A percentile compares a stretch with the other conserved stretches of the same genome.
Conservation (phyloP, 2,113 vertebrate species). For the Zootoca vivipara region DNA sequence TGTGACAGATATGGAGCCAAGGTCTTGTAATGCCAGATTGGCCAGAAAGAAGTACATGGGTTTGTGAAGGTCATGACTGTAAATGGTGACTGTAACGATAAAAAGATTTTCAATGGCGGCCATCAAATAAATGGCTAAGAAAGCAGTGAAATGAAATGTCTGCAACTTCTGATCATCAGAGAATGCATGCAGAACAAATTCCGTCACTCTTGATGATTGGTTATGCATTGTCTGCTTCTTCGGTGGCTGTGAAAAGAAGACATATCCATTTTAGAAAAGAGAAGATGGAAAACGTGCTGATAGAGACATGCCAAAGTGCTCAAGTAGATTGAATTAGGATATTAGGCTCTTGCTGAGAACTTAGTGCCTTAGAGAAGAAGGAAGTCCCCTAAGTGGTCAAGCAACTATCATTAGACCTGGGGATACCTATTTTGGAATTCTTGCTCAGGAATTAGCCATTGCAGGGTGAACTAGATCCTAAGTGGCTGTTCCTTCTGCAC, state of each 20-base stretch:
- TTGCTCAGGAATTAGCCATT: no score
- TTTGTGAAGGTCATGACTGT: neutral
- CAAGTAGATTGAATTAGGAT: no score
- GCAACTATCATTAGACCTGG: no score
- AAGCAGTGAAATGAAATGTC: neutral
- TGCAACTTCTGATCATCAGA: neutral
- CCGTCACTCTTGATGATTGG: neutral
- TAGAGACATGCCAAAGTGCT: no score
- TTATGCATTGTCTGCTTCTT: neutral
- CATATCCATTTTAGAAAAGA: neutral
- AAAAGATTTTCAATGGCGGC: neutral
- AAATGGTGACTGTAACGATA: neutral
- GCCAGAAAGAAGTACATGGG: neutral
- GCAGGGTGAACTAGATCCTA: no score
- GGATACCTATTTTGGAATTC: no score
- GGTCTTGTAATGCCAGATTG: neutral
- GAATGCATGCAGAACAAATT: neutral
- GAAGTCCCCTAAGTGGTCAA: no score
- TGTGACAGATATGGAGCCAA: neutral
- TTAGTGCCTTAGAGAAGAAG: no score
- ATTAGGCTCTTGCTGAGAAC: no score
- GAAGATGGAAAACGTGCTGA: neutral
- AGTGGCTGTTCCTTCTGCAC: no score
- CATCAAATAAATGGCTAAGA: neutral
- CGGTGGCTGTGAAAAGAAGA: neutral